These are phyloP conservation scores for Papilio elwesi DNA, from an alignment of 2,888 invertebrate genomes.

Conservation along the genomic window DNA sequence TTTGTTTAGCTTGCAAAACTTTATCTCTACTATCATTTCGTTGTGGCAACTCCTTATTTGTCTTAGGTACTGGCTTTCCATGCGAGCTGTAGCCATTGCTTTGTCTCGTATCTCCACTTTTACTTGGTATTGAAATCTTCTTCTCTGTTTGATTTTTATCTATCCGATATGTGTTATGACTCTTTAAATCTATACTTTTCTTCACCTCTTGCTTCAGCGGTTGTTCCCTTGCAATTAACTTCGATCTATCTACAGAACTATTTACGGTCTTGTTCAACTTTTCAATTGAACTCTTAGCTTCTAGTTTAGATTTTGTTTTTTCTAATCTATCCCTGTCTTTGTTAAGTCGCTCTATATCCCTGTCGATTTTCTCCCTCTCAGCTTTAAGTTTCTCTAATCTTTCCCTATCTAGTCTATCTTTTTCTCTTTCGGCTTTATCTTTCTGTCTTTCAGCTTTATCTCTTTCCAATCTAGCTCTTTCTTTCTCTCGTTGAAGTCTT, in stretches of 20 bases:
- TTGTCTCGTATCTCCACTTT: slow-evolving; percentile 58
- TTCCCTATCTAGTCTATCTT: slow-evolving; percentile 61
- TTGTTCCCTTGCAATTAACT: slow-evolving; percentile 58
- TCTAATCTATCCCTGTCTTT: slow-evolving; percentile 72
- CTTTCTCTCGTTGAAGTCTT: slow-evolving; percentile 48
- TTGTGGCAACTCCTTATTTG: slow-evolving; percentile 55
- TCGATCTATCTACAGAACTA: slow-evolving; percentile 62
- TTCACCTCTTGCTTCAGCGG: slow-evolving; percentile 55
- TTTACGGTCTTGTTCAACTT: slow-evolving; percentile 55
- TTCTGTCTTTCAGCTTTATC: slow-evolving; percentile 58
- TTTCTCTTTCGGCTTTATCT: slow-evolving; percentile 72
- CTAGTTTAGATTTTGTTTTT: slow-evolving; percentile 69
- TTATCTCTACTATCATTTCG: slow-evolving; percentile 60
- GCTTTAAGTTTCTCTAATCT: slow-evolving; percentile 71
- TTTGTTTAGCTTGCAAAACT: slow-evolving; percentile 55
- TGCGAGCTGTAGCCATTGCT: slow-evolving; percentile 65
- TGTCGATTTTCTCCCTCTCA: slow-evolving; percentile 74
- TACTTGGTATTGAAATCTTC: slow-evolving; percentile 56
- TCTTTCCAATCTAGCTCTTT: slow-evolving; percentile 57
- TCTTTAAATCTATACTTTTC: slow-evolving; percentile 76
- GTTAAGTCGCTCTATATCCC: slow-evolving; percentile 72
- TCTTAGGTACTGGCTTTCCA: slow-evolving; percentile 65
- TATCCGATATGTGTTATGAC: slow-evolving; percentile 80
- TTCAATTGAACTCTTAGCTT: slow-evolving; percentile 57
- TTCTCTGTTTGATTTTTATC: slow-evolving; percentile 74